These are phyloP conservation scores for Probosciger aterrimus DNA, from an alignment of 2,113 vertebrate species.

Conservation along the genomic window DNA sequence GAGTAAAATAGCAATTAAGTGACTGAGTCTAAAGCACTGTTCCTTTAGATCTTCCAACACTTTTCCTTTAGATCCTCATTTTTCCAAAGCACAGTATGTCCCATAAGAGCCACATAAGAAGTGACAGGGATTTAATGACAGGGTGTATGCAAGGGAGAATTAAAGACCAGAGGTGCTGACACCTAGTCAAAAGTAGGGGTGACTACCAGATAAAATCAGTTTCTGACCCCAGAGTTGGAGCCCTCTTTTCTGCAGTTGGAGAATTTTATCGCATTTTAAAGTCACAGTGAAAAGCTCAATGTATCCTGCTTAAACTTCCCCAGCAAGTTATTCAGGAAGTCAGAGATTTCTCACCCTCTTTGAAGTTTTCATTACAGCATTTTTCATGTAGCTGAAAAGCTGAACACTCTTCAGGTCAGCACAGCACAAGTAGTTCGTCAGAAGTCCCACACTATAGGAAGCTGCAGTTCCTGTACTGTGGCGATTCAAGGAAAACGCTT, in stretches of 20 bases:
- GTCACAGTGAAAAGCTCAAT: not conserved
- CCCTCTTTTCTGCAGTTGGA: rapidly evolving
- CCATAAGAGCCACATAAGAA: not conserved
- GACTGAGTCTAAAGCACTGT: not conserved
- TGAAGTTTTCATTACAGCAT: not conserved
- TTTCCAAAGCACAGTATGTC: not conserved
- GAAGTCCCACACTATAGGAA: not conserved
- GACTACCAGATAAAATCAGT: not conserved
- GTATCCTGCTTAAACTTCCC: not conserved
- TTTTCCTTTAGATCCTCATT: not conserved
- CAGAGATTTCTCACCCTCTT: not conserved
- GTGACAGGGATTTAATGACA: not conserved
- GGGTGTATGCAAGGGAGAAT: not conserved
- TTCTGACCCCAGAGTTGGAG: not conserved
- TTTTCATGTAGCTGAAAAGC: not conserved
- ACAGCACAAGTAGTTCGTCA: not conserved
- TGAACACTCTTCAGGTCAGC: not conserved
- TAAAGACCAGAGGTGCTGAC: not conserved
- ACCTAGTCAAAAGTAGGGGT: not conserved
- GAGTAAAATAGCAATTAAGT: not conserved
- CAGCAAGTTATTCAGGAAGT: not conserved
- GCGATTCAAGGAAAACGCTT: not conserved
- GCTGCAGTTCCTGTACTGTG: not conserved
- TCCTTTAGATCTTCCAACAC: not conserved
- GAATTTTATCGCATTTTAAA: not conserved